These are phyloP conservation scores for Diglossa cyanea DNA, from an alignment of 2,797 vertebrate genomes.

Conservation along the genomic window DNA sequence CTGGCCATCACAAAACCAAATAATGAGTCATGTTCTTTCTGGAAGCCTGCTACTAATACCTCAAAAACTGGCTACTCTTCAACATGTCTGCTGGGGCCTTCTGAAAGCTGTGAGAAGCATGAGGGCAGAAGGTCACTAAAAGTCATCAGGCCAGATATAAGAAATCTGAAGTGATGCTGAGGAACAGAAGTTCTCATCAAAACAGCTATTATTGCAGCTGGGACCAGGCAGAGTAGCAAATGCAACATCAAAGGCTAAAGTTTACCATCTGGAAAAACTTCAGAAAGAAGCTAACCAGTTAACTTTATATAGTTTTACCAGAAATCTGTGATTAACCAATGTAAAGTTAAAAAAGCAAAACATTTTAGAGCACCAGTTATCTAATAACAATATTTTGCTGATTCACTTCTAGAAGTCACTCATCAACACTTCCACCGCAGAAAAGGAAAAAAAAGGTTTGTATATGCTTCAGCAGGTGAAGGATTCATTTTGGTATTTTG, in stretches of 20 bases:
- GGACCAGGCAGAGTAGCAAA: not conserved
- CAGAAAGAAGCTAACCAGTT: not conserved
- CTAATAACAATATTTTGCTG: not conserved
- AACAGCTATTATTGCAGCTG: not conserved
- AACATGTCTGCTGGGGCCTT: not conserved
- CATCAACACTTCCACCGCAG: not conserved
- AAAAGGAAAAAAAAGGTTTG: not conserved
- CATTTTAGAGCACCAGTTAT: not conserved
- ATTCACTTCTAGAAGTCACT: not conserved
- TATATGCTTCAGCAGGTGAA: not conserved
- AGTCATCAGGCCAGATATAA: not conserved
- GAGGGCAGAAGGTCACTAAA: not conserved
- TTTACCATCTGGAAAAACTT: not conserved
- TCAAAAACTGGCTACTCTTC: not conserved
- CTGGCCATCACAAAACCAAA: not conserved
- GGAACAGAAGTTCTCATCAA: not conserved
- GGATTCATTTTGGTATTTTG: not conserved
- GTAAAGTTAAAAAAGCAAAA: not conserved
- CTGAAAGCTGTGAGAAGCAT: not conserved
- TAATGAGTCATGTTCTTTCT: not conserved
- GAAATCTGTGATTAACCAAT: not conserved
- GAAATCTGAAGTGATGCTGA: not conserved
- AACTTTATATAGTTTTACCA: not conserved
- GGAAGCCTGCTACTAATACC: not conserved
- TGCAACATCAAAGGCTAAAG: not conserved